Conservation (phyloP, 2,113 vertebrate genomes). For the Vombatus ursinus region DNA sequence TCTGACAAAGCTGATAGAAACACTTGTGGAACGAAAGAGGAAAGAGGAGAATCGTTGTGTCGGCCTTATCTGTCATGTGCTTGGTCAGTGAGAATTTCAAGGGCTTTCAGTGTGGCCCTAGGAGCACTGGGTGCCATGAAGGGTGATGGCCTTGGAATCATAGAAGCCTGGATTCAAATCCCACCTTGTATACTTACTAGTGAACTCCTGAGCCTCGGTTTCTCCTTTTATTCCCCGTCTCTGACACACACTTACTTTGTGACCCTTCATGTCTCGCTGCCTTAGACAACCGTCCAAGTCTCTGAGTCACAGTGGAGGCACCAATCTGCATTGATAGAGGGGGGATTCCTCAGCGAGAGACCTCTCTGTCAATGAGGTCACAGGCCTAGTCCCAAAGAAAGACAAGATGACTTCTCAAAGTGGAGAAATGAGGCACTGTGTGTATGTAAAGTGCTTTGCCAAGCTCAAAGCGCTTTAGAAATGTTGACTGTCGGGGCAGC, state of each 20-base stretch:
- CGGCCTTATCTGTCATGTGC: neutral
- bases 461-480: neutral
- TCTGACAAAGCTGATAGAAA: neutral
- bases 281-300: neutral
- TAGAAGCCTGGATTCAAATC: too few relatives aligned
- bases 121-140: neutral
- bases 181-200: neutral
- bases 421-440: neutral
- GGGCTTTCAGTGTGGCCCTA: neutral
- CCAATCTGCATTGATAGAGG: too few relatives aligned
- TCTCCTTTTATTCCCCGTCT: neutral
- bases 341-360: neutral
- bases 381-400: neutral
- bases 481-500: neutral
- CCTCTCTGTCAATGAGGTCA: neutral
- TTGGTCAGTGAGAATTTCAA: neutral
- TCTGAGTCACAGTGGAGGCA: too few relatives aligned
- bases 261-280: neutral
- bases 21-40: neutral
- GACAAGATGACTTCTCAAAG: neutral
- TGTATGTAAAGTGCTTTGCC: neutral
- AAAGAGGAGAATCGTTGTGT: neutral
- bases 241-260: neutral
- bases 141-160: too few relatives aligned
- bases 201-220: neutral